These are phyloP conservation scores for Poeciliopsis infans DNA, from an alignment of 2,797 vertebrate genomes.

Conservation along the genomic window DNA sequence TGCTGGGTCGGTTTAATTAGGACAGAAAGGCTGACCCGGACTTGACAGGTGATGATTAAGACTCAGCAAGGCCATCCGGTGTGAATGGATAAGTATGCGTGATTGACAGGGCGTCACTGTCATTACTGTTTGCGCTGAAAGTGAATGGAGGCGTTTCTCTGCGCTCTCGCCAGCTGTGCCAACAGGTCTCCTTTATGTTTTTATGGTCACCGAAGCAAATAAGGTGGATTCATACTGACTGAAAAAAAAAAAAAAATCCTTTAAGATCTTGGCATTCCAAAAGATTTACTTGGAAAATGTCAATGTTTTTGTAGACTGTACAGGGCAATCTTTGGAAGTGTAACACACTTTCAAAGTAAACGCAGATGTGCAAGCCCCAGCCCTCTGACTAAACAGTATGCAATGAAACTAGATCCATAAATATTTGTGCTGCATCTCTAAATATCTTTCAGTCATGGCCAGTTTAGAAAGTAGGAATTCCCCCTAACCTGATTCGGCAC, in stretches of 20 bases:
- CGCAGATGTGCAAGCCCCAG: neutral
- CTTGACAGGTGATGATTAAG: conserved; percentile 25
- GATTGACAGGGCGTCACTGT: conserved; percentile 28
- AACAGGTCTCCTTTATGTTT: conserved; percentile 49
- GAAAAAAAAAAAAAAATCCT: conserved; percentile 4
- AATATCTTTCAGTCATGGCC: neutral
- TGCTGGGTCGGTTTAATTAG: conserved; percentile 4
- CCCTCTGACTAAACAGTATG: conserved; percentile 5
- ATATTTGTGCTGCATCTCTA: conserved; percentile 12
- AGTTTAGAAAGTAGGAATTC: neutral
- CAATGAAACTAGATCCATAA: conserved; percentile 1
- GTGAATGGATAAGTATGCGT: conserved; percentile 27
- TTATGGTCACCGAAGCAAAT: conserved; percentile 6
- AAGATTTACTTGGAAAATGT: conserved; percentile 14
- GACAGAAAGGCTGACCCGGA: conserved; percentile 41
- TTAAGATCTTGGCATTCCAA: neutral
- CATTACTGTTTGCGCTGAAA: neutral
- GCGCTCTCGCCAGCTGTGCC: conserved; percentile 28
- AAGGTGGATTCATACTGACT: conserved; percentile 34
- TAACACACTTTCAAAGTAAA: neutral
- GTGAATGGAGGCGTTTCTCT: conserved; percentile 14
- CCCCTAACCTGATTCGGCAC: neutral
- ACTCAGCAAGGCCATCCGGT: conserved; percentile 15
- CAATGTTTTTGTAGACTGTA: neutral
- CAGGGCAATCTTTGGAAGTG: neutral